phyloP scores from a whole-genome alignment of 2,113 vertebrate species.

The Strigops habroptila region DNA sequence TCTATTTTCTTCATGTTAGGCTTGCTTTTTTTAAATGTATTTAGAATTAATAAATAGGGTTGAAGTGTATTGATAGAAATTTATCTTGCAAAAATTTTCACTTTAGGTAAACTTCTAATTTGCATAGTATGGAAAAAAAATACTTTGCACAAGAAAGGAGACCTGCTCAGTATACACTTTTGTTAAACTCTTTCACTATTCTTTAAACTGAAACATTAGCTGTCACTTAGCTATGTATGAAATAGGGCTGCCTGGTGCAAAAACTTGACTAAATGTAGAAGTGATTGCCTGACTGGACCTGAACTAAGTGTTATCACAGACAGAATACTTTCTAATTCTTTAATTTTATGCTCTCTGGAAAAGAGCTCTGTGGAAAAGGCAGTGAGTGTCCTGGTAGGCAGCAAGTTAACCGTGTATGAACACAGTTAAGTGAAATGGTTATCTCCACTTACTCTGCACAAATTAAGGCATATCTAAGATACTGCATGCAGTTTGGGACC shows the following conservation, averaged over 20 bases:
- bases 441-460: background rate
- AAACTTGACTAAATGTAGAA: background rate
- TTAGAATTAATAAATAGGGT: background rate
- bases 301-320: background rate
- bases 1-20: background rate
- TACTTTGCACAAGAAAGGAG: background rate
- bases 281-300: background rate
- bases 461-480: background rate
- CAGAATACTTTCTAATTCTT: background rate
- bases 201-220: background rate
- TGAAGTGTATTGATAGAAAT: background rate
- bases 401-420: background rate
- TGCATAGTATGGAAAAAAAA: background rate
- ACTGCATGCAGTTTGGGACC: background rate
- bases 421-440: fast-evolving
- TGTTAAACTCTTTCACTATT: background rate
- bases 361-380: background rate
- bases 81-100: background rate
- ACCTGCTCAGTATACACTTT: background rate
- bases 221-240: background rate
- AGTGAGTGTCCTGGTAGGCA: background rate
- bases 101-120: background rate
- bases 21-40: background rate
- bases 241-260: background rate
- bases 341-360: background rate